These are phyloP conservation scores for Actinostola sp. DNA, from an alignment of 92 coral and sea anemone species.

Conservation along the genomic window DNA sequence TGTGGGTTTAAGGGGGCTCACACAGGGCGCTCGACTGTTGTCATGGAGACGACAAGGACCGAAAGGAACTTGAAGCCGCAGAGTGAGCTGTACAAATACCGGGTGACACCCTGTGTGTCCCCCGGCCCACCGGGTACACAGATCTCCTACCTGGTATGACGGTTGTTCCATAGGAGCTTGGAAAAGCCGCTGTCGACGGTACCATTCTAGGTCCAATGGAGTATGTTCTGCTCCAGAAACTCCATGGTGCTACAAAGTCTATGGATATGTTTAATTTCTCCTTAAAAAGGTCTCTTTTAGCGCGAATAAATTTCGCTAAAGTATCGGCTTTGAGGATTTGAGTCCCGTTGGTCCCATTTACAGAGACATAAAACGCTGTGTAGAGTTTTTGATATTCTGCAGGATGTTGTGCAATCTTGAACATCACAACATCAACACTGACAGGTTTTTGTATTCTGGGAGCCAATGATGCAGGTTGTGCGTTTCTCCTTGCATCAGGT, in stretches of 20 bases:
- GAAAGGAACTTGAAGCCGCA: slow-evolving; percentile 25
- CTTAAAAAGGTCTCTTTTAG: slow-evolving; percentile 52
- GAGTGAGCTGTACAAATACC: slow-evolving; percentile 29
- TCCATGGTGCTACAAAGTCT: slow-evolving; percentile 53
- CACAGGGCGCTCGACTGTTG: slow-evolving; percentile 56
- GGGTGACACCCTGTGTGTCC: slow-evolving; percentile 62
- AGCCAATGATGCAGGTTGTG: slow-evolving; percentile 12
- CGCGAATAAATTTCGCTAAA: slow-evolving; percentile 52
- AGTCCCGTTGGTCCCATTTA: slow-evolving; percentile 60
- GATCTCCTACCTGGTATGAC: slow-evolving; percentile 33
- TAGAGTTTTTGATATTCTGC: slow-evolving; percentile 25
- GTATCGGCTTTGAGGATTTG: slow-evolving; percentile 52
- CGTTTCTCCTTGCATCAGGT: slow-evolving; percentile 14
- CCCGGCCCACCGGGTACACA: slow-evolving; percentile 39
- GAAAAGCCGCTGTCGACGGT: neutral
- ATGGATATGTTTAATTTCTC: slow-evolving; percentile 58
- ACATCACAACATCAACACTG: slow-evolving; percentile 59
- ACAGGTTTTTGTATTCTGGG: slow-evolving; percentile 11
- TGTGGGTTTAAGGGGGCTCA: slow-evolving; percentile 58
- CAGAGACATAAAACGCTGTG: slow-evolving; percentile 68
- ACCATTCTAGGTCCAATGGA: slow-evolving; percentile 11
- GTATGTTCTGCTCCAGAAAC: neutral
- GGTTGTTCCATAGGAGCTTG: slow-evolving; percentile 19
- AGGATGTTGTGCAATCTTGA: slow-evolving; percentile 53
- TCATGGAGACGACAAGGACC: slow-evolving; percentile 29